These are phyloP conservation scores for Brachionichthys hirsutus DNA, from an alignment of 2,113 vertebrate genomes.

Conservation along the genomic window DNA sequence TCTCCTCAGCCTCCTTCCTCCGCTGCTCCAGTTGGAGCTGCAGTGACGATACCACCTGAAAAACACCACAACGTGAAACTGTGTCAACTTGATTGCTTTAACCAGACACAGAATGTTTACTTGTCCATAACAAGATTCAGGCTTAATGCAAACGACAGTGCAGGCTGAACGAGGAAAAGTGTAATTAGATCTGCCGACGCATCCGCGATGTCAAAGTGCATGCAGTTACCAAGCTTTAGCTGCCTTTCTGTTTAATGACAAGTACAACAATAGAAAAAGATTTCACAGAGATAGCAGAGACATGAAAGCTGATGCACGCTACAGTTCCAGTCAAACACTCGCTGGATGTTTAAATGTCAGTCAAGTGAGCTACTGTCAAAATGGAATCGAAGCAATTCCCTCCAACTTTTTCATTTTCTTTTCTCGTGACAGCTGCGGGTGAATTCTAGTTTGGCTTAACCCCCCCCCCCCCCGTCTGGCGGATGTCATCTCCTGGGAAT, in stretches of 20 bases:
- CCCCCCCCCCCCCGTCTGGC: conserved; percentile 34
- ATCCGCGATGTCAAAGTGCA: conserved; percentile 22
- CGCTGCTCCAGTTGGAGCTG: conserved; percentile 83
- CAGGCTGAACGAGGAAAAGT: conserved; percentile 2
- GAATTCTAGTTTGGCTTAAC: conserved; percentile 22
- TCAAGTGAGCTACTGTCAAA: conserved; percentile 58
- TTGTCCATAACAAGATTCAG: background rate
- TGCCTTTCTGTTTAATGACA: conserved; percentile 7
- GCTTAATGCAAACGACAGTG: background rate
- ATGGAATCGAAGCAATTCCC: conserved; percentile 32
- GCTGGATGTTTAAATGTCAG: conserved; percentile 47
- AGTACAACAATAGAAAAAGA: conserved; percentile 26
- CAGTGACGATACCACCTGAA: conserved; percentile 71
- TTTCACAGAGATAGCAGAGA: conserved; percentile 15
- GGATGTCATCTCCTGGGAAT: background rate
- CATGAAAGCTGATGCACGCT: conserved; percentile 23
- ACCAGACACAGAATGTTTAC: background rate
- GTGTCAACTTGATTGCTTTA: background rate
- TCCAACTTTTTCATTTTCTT: conserved; percentile 33
- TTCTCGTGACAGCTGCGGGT: conserved; percentile 47
- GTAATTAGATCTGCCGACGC: conserved; percentile 26
- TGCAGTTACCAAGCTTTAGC: conserved; percentile 28
- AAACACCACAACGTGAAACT: conserved; percentile 6
- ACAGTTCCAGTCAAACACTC: conserved; percentile 3
- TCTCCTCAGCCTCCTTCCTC: conserved; percentile 79